phyloP scores from a whole-genome alignment of 2,113 vertebrate species.

The Pterocles gutturalis region DNA sequence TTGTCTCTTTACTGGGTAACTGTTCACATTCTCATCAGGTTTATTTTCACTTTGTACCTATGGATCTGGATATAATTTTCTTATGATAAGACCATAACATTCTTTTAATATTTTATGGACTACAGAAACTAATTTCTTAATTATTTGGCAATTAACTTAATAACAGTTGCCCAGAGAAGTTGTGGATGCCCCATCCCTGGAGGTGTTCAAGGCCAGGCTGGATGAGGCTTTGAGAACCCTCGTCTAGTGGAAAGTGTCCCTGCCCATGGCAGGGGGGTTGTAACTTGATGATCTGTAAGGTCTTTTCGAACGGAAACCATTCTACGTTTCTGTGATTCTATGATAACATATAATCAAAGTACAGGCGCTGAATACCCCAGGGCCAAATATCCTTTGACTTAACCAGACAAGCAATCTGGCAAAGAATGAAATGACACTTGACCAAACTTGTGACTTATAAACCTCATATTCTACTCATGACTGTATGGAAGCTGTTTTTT shows the following conservation, averaged over 20 bases:
- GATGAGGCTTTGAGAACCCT: too few relatives aligned
- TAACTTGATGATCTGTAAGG: too few relatives aligned
- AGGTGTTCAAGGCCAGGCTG: too few relatives aligned
- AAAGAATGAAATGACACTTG: not conserved
- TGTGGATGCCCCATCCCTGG: too few relatives aligned
- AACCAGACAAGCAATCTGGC: not conserved
- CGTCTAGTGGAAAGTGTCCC: too few relatives aligned
- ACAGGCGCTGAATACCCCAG: not conserved
- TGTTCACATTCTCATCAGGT: not conserved
- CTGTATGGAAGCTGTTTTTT: not conserved
- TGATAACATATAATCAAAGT: not conserved
- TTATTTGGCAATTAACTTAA: not conserved
- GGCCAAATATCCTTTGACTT: not conserved
- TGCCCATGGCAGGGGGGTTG: too few relatives aligned
- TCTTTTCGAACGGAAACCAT: too few relatives aligned
- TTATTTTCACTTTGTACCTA: not conserved
- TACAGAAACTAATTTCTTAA: not conserved
- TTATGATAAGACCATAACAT: not conserved
- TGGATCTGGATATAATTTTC: not conserved
- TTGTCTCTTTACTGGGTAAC: not conserved
- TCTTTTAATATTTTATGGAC: not conserved
- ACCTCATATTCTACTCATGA: rapidly evolving
- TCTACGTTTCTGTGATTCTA: too few relatives aligned
- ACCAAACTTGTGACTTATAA: not conserved
- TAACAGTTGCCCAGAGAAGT: too few relatives aligned